Evolutionary conservation across 2,888 invertebrate species (phyloP), one percentile per base, ranked within the genome.

Genomic region (Archaeoteleia sp.): DNA sequence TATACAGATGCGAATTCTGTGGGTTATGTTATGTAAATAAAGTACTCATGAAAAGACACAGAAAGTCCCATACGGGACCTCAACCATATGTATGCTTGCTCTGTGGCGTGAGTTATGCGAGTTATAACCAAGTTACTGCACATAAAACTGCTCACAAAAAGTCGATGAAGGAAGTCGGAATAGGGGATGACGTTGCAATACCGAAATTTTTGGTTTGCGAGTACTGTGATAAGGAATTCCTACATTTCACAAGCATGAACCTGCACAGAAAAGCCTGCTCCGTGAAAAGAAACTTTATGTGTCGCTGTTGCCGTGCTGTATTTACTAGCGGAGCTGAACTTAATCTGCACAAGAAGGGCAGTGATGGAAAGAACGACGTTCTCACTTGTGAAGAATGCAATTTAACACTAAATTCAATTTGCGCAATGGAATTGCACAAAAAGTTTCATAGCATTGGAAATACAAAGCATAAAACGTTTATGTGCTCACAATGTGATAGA

Each of bases 1-100:
- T 55, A 2, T 68, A 61, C 37, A 49, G 49, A 49, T 69, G 69
- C 13, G 69, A 69, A 32, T 69, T 54, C 25, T 69, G 69, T 15
- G 54, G 60, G n/a, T 34, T 32, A 20, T 69, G 55, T 14, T 69
- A 34, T 27, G 14, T 23, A 14, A 48, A 60, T 9, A 29, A 49
- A n/a, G 30, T 15, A 13, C 61, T 15, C 2, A 23, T 32, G 6
- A 67, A 67, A 5, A 30, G 2, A 17, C 66, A 69, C 34, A 17
- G 48, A 20, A 23, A 30, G 10, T 8, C 8, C 17, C 72, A 71
- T 20, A 30, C 13, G 4, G 51, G 54, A 0, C 29, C 37, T 2
- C 17, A 14, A 13, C 71, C 72, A 1, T 73, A 71, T 49, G 12
- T 68, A 1, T 73, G 72, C 27, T 39, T 49, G 5, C 39, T 66